phyloP scores from a whole-genome alignment of 2,797 vertebrate genomes.

The Cyprinodon diabolis region DNA sequence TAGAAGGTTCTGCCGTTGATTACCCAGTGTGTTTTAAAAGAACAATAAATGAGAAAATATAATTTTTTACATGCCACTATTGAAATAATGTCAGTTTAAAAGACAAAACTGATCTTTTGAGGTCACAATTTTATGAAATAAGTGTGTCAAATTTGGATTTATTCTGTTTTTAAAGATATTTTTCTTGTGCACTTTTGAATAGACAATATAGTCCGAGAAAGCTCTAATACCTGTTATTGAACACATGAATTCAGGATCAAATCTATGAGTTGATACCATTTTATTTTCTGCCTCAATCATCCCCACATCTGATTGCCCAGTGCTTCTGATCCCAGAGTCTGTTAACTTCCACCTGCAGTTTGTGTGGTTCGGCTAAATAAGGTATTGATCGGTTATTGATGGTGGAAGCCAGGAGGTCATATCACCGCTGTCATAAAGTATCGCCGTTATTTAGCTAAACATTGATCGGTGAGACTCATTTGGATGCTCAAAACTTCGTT shows the following conservation, averaged over 20 bases:
- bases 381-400: conserved; percentile 43
- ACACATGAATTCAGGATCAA: background rate
- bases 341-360: conserved; percentile 7
- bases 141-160: no score
- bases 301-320: background rate
- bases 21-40: no score
- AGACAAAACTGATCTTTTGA: no score
- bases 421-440: conserved; percentile 37
- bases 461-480: conserved; percentile 24
- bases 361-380: conserved; percentile 36
- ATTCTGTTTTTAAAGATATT: no score
- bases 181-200: no score
- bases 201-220: no score
- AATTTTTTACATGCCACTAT: no score
- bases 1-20: no score
- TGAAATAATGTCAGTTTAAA: no score
- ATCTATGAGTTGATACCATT: background rate
- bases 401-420: background rate
- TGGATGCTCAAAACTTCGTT: conserved; percentile 4
- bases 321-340: background rate
- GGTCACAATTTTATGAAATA: no score
- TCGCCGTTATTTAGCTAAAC: conserved; percentile 29
- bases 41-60: no score
- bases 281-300: background rate
- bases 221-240: background rate